A percentile compares a stretch with the other conserved stretches of the same genome.
phyloP scores from a whole-genome alignment of 2,797 vertebrate species.

The Enteromius mattozi region DNA sequence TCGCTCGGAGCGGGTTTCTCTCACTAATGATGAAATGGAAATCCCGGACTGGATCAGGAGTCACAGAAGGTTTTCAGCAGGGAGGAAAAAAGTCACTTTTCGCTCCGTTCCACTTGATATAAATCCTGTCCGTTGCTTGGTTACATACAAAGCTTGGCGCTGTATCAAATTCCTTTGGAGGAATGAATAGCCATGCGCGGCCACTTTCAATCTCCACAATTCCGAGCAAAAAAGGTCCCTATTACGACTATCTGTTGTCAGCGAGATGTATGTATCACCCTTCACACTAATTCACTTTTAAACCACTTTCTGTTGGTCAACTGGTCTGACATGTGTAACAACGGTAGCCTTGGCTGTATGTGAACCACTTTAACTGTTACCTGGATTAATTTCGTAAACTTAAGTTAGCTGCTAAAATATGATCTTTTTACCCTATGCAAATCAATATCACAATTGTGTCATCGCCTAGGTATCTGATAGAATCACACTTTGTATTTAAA shows the following conservation, averaged over 20 bases:
- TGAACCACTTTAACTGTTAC: not conserved
- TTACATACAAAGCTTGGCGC: not conserved
- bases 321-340: not conserved
- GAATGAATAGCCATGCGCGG: not conserved
- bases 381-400: not conserved
- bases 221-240: not conserved
- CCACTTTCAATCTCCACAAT: not conserved
- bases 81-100: not conserved
- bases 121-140: not conserved
- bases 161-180: not conserved
- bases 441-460: not conserved
- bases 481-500: not conserved
- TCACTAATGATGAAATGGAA: not conserved
- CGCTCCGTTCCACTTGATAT: not conserved
- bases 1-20: not conserved
- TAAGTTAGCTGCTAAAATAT: not conserved
- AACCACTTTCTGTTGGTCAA: not conserved
- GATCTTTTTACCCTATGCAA: not conserved
- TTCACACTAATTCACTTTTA: not conserved
- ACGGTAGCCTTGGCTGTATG: not conserved
- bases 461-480: not conserved
- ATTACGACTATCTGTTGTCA: not conserved
- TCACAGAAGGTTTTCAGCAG: not conserved
- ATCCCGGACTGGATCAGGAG: not conserved
- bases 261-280: not conserved